Conservation (phyloP, 2,888 invertebrate species). For the Omphaloscelis lunosa region DNA sequence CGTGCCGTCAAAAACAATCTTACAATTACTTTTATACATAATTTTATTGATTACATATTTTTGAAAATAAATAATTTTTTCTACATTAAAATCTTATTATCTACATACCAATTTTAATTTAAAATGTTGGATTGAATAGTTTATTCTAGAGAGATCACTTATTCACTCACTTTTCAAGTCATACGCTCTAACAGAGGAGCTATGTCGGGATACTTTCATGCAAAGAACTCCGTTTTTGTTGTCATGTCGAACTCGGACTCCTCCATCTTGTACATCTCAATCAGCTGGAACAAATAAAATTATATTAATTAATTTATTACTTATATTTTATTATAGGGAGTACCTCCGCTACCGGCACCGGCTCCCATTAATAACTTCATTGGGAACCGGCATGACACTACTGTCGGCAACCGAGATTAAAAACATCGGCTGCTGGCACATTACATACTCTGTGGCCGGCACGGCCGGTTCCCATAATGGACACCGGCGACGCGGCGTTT, state of each 20-base stretch:
- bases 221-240: constrained; percentile 97
- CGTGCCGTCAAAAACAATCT: constrained; percentile 44
- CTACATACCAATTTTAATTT: constrained; percentile 31
- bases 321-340: not conserved
- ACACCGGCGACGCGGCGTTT: no score
- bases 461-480: no score
- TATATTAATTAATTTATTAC: not conserved
- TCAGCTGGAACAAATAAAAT: constrained; percentile 91
- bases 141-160: constrained; percentile 78
- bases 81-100: constrained; percentile 41
- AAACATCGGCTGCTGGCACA: no score
- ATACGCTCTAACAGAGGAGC: constrained; percentile 85
- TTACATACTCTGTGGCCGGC: no score
- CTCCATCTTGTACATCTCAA: constrained; percentile 98
- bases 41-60: constrained; percentile 32
- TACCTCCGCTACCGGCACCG: no score
- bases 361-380: no score
- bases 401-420: no score
- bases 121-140: constrained; percentile 42
- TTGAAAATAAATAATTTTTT: constrained; percentile 47
- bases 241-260: constrained; percentile 97
- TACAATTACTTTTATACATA: constrained; percentile 29
- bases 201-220: constrained; percentile 92
- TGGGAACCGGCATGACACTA: no score
- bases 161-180: constrained; percentile 80